phyloP scores from a whole-genome alignment of 2,888 invertebrate species.

The Cybosia mesomella region DNA sequence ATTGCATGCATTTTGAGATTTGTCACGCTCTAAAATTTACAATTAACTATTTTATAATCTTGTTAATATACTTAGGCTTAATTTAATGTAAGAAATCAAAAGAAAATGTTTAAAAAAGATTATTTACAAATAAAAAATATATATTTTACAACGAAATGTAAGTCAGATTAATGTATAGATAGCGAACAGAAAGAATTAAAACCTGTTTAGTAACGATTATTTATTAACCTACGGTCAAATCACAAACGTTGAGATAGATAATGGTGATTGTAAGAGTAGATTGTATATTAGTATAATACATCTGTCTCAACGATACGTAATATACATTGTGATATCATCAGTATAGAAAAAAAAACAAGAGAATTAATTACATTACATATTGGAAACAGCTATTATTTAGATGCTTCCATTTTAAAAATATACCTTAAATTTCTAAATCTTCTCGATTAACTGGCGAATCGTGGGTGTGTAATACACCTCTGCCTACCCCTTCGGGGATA shows the following conservation, averaged over 20 bases:
- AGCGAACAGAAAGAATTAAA: slow-evolving; percentile 30
- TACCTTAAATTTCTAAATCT: no score
- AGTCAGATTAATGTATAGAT: slow-evolving; percentile 15
- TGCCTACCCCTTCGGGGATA: no score
- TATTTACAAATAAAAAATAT: slow-evolving; percentile 41
- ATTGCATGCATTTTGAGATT: slow-evolving; percentile 81
- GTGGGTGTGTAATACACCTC: no score
- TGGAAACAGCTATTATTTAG: no score
- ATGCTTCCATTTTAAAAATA: no score
- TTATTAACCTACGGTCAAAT: background rate
- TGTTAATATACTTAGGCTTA: slow-evolving; percentile 28
- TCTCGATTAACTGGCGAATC: no score
- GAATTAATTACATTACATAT: no score
- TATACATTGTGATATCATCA: no score
- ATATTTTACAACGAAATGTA: slow-evolving; percentile 20
- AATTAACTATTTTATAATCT: slow-evolving; percentile 49
- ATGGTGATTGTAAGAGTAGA: background rate
- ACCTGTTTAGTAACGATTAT: background rate
- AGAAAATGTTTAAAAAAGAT: slow-evolving; percentile 22
- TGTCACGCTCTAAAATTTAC: slow-evolving; percentile 85
- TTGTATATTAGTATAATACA: background rate
- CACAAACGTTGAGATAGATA: background rate
- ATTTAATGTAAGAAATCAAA: slow-evolving; percentile 24
- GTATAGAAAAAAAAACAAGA: no score
- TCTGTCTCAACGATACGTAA: background rate